Base-by-base conservation (phyloP, 1,140 invertebrate species). In the Trialeurodes vaporariorum region DNA sequence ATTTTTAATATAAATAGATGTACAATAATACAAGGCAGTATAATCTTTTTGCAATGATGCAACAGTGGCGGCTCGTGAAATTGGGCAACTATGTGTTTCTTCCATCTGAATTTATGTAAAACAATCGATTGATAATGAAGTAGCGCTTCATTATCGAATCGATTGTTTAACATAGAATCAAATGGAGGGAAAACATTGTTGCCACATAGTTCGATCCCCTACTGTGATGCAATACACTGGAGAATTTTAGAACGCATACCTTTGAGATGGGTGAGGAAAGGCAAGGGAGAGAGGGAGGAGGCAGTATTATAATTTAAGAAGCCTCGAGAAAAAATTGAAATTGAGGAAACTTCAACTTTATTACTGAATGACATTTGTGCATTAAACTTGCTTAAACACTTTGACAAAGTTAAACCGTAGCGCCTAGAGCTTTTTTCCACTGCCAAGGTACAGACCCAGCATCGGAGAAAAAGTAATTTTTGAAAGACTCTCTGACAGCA, bases 381-480 rank as follows among this genome's bases (percentile, higher is more conserved):
- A 27, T 23, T 64, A 34, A n/a, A 34, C 40, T 49, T 64, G 21
- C 24, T 58, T 25, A 22, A 40, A 58, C 27, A 1, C 27, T 49
- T 49, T 40, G 22, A 64, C 34, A 1, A 22, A 63, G 24, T 63
- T 63, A 63, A 63, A 27, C 24, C 62, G 27, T 27, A 63, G 34
- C 34, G 5, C 5, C 5, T 49, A 49, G 17, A 9, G 58, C 21
- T 65, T 25, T 49, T 2, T 49, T 25, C 2, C 0, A 59, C 63
- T 69, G 60, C 68, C 68, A 69, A 2, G 66, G 59, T 49, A 69
- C 61, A 5, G 59, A 63, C 22, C 65, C 68, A 61, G 58, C 25
- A 26, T 62, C 61, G 1, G 62, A 63, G 12, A 27, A 1, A 1
- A 67, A 69, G 26, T 68, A 69, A 1, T 62, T 26, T 17, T 58